A percentile compares a stretch with the other conserved stretches of the same genome.
Conservation (phyloP, 2,797 vertebrate genomes). For the Myiothlypis chrysogaster region DNA sequence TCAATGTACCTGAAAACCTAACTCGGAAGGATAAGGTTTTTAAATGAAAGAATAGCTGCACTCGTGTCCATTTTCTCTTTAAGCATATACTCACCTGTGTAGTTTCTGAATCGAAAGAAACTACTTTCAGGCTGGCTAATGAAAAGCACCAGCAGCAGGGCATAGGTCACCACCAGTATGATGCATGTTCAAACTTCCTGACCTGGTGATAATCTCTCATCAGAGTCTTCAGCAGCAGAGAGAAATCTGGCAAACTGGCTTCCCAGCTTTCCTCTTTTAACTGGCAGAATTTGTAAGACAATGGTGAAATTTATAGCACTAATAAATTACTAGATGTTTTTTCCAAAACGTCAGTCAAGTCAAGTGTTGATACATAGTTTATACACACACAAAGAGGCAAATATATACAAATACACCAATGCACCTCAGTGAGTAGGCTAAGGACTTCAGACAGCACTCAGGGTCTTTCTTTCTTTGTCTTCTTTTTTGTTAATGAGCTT, state of each 20-base stretch:
- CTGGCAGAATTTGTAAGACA: neutral
- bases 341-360: neutral
- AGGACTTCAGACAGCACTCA: neutral
- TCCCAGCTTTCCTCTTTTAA: neutral
- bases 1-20: neutral
- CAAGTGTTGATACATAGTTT: neutral
- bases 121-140: neutral
- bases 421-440: neutral
- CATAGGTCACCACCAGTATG: neutral
- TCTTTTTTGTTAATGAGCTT: neutral
- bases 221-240: neutral
- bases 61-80: neutral
- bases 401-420: neutral
- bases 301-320: neutral
- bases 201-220: neutral
- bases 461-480: neutral
- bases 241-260: neutral
- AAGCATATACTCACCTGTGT: neutral
- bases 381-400: neutral
- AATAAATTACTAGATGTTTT: neutral
- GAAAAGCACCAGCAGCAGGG: neutral
- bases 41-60: neutral
- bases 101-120: neutral
- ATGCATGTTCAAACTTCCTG: neutral
- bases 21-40: neutral